Conservation (phyloP, 2,888 invertebrate species). For the Lacanobia wlatinum region DNA sequence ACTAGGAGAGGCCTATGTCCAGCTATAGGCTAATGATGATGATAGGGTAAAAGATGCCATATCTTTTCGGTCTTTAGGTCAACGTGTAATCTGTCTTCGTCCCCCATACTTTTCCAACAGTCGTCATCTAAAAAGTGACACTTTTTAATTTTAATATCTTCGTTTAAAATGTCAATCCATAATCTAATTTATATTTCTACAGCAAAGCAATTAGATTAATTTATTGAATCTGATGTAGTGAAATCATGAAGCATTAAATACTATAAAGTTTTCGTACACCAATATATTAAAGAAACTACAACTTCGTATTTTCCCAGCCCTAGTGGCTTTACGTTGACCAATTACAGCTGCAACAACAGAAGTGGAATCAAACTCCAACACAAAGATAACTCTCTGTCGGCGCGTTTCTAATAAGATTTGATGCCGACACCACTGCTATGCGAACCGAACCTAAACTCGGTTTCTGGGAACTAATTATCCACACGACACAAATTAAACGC, state of each 20-base stretch:
- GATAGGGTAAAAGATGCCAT: no score
- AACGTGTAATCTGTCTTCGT: no score
- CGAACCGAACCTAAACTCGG: neutral
- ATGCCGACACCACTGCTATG: neutral
- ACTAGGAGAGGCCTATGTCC: no score
- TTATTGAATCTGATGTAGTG: neutral
- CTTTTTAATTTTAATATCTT: no score
- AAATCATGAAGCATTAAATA: neutral
- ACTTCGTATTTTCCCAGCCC: neutral
- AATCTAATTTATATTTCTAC: no score
- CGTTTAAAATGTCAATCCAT: no score
- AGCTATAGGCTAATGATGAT: no score
- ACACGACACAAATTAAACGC: neutral
- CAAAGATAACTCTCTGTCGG: conserved; percentile 26
- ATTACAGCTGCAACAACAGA: conserved; percentile 26
- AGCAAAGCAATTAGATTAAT: no score
- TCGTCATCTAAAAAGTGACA: no score
- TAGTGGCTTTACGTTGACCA: conserved; percentile 9
- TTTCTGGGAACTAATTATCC: neutral
- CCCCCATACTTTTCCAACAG: no score
- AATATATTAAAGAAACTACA: neutral
- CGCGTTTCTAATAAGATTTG: conserved; percentile 23
- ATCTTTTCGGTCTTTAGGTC: no score
- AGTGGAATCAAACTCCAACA: conserved; percentile 35
- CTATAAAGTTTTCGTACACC: neutral